phyloP scores from a whole-genome alignment of 2,797 vertebrate species.

The Diplodus puntazzo region DNA sequence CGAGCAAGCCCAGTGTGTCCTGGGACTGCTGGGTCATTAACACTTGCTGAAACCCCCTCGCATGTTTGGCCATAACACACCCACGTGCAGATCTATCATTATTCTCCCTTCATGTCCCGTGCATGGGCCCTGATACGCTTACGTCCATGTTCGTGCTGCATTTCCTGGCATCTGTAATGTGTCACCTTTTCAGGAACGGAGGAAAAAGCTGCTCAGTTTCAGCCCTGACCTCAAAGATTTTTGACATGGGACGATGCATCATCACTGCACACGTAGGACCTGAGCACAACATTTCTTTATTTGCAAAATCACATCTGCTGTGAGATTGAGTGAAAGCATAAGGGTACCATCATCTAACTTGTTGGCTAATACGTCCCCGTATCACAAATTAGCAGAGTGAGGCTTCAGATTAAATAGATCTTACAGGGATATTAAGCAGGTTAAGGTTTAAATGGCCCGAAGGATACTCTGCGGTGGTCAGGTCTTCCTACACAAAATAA shows the following conservation, averaged over 20 bases:
- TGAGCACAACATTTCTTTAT: constrained; percentile 4
- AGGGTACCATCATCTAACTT: constrained; percentile 28
- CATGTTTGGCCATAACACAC: constrained; percentile 65
- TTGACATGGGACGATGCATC: constrained; percentile 42
- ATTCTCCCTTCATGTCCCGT: constrained; percentile 40
- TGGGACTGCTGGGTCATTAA: constrained; percentile 67
- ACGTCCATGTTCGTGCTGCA: constrained; percentile 19
- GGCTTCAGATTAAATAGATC: constrained; percentile 53
- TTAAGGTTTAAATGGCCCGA: constrained; percentile 65
- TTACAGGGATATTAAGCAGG: constrained; percentile 70
- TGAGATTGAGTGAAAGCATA: constrained; percentile 7
- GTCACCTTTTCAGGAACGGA: constrained; percentile 53
- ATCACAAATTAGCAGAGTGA: constrained; percentile 58
- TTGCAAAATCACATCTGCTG: constrained; percentile 13
- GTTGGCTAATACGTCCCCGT: constrained; percentile 12
- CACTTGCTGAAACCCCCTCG: constrained; percentile 49
- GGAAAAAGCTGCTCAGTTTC: constrained; percentile 60
- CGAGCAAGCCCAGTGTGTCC: constrained; percentile 46
- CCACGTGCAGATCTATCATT: constrained; percentile 57
- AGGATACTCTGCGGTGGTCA: constrained; percentile 78
- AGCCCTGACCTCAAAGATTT: constrained; percentile 30
- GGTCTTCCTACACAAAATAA: constrained; percentile 81
- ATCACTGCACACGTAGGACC: constrained; percentile 4
- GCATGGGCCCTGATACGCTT: constrained; percentile 22
- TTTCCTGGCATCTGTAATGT: constrained; percentile 64